Base-by-base conservation (phyloP, 1,140 invertebrate genomes). In the Cydia strobilella region DNA sequence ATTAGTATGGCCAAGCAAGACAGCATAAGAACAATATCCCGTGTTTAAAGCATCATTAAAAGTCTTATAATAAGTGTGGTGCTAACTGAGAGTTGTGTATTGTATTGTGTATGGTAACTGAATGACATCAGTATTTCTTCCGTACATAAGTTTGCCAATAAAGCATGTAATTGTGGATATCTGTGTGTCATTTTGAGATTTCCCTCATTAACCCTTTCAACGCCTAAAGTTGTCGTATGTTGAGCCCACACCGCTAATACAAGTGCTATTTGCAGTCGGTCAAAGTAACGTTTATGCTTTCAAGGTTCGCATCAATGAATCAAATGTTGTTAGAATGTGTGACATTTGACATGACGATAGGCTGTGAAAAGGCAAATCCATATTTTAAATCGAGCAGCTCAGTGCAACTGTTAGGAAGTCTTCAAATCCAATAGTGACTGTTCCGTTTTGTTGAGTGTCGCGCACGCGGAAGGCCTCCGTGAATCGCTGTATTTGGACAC, bases 401-500 rank as follows among this genome's bases (percentile, higher is more conserved):
- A 98, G 93, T 75, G 96, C 96, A 77, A 97, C 93, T 76, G 93
- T 94, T 62, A 98, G 88, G 82, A 98, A 98, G 84, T 98, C 97
- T 94, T 98, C 97, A 86, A 98, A 98, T 42, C 89, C 94, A 84
- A 98, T 96, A 3, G 94, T 96, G 71, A 98, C 97, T 13, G 94
- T 92, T 54, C 97, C 97, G 80, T 95, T 95, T 91, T 95, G 94
- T 77, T 96, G 94, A 0, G 94, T 94, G 84, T 98, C 97, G 20
- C 95, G 94, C 63, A 92, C 89, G 83, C 95, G 93, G 85, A 98
- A 98, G 7, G 96, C 96, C 84, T 98, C 97, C 79, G 95, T 98
- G 80, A 98, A 96, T 42, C 95, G 95, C 88, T 98, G 97, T 69
- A 98, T 95, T 93, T 98, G 96, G 13, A 98, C 96, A 90, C 97